phyloP scores from a whole-genome alignment of 2,888 invertebrate genomes.

The Anaspis maculata region DNA sequence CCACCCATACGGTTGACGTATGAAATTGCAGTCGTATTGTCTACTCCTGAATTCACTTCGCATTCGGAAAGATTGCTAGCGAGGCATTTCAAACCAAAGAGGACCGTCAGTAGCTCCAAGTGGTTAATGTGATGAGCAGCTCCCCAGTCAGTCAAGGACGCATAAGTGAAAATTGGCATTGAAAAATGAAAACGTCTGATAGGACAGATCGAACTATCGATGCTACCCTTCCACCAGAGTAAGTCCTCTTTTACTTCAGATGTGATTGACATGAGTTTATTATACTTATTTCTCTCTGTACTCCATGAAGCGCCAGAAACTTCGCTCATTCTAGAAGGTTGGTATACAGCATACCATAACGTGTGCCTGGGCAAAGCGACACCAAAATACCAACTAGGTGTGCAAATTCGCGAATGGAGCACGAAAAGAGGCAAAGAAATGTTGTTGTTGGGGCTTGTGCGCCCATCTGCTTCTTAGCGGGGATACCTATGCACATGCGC shows the following conservation, averaged over 20 bases:
- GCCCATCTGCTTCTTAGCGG: background rate
- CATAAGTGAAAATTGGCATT: background rate
- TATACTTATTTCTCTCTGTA: background rate
- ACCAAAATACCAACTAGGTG: too few species aligned
- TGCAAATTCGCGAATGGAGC: too few species aligned
- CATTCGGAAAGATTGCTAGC: background rate
- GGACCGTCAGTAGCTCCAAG: background rate
- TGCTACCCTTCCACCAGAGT: background rate
- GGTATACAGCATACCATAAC: background rate
- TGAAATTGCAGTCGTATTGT: background rate
- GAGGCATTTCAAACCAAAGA: background rate
- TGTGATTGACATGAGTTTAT: background rate
- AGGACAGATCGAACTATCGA: background rate
- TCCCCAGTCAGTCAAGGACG: background rate
- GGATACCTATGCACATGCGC: slow-evolving; percentile 1
- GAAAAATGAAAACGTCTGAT: background rate
- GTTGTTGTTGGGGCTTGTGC: too few species aligned
- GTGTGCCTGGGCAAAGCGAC: too few species aligned
- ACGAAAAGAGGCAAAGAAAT: too few species aligned
- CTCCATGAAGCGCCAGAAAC: background rate
- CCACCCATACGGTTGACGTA: background rate
- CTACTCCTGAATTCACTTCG: background rate
- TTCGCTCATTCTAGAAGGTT: background rate
- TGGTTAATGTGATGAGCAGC: background rate
- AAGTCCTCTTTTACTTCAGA: background rate